phyloP scores from a whole-genome alignment of 2,888 invertebrate genomes.

The Tetheella fluctuosa region DNA sequence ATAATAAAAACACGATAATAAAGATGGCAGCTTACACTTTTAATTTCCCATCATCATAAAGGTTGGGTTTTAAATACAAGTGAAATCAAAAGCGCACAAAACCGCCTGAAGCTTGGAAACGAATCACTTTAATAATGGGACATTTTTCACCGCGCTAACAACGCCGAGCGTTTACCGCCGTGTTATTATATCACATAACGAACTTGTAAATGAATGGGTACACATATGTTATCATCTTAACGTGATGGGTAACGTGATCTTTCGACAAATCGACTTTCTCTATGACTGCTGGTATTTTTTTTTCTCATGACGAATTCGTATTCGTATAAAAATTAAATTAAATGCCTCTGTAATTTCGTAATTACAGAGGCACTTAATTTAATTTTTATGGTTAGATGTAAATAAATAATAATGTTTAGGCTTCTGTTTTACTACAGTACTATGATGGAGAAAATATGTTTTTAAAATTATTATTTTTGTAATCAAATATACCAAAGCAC shows the following conservation, averaged over 20 bases:
- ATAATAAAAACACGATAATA: no score
- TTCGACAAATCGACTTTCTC: conserved; percentile 4
- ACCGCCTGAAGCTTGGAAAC: conserved; percentile 24
- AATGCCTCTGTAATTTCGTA: no score
- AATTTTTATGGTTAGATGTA: no score
- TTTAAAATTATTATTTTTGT: no score
- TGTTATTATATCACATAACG: conserved; percentile 41
- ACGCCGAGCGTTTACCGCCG: conserved; percentile 24
- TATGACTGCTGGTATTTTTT: background rate
- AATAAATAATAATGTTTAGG: no score
- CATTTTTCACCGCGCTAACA: conserved; percentile 48
- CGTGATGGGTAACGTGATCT: conserved; percentile 1
- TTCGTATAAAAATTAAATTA: no score
- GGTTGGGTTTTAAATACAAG: background rate
- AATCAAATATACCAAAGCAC: no score
- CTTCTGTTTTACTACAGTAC: no score
- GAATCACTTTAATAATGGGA: conserved; percentile 40
- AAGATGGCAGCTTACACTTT: no score
- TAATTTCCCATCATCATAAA: background rate
- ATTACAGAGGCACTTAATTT: no score
- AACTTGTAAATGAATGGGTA: conserved; percentile 36
- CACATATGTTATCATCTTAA: conserved; percentile 26
- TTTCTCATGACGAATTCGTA: background rate
- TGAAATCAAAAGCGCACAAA: conserved; percentile 20
- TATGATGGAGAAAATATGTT: no score